Evolutionary conservation across 2,113 vertebrate genomes (phyloP), one percentile per base, ranked within the genome.

Genomic region (Ardeotis arabs): DNA sequence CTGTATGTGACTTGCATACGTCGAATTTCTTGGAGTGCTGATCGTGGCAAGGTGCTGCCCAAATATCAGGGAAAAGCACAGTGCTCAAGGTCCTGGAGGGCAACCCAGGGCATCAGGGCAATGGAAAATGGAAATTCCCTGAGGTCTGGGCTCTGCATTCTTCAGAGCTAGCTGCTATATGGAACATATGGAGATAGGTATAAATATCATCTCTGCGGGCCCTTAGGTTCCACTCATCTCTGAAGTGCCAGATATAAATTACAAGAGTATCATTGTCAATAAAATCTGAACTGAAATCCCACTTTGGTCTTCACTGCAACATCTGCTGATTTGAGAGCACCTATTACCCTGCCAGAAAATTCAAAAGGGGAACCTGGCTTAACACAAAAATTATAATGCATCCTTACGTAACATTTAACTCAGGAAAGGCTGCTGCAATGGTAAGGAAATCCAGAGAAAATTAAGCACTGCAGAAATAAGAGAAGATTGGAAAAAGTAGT

Each of bases 271-370:
- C 17, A 35, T 21, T 77, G 63, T 70, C 64, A 93, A 76, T 90
- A 91, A 84, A 94, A 90, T 86, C 85, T 84, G 83, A 89, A 90
- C 60, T 84, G 83, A 93, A 95, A 93, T 92, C 44, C 47, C 78
- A 62, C 20, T 70, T 92, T 49, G 37, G 37, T 94, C 72, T 76
- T 84, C 41, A 50, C 44, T 81, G 33, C 75, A 50, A 6, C 47
- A 31, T 90, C 63, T 94, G 56, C 56, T 90, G 72, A n/a, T 92
- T 39, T 33, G 23, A 74, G 59, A 67, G 41, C 50, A 69, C 47
- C 39, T 80, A 22, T 37, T 83, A 47, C 41, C 18, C 74, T 83
- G 78, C 12, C n/a, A 85, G 63, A 96, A 89, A 75, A 93, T 79
- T 83, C 33, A 53, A 35, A 87, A 73, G 20, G 8, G 14, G 28